Conservation (phyloP, 2,797 vertebrate genomes). For the Muraenolepis orangiensis region DNA sequence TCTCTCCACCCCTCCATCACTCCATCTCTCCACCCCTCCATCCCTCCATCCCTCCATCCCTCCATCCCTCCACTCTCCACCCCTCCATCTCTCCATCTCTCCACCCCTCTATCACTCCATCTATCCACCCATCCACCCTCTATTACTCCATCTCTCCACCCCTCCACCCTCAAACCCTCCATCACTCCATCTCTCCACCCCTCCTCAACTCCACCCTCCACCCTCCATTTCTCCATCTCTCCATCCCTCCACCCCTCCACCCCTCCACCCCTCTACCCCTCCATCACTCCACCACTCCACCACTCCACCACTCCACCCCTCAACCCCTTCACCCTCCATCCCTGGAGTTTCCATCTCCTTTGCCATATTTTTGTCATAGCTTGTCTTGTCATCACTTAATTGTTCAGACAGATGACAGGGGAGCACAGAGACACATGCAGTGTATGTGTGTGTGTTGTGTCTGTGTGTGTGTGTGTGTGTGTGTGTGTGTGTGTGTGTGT, state of each 20-base stretch:
- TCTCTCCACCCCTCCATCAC: too few species aligned
- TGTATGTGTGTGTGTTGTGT: constrained; percentile 7
- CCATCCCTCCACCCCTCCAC: constrained; percentile 31
- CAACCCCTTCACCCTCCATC: constrained; percentile 43
- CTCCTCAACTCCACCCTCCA: neutral
- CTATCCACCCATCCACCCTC: too few species aligned
- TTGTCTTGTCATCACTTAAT: constrained; percentile 60
- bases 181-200: neutral
- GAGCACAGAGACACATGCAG: constrained; percentile 24
- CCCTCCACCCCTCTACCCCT: constrained; percentile 43
- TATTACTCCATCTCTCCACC: too few species aligned
- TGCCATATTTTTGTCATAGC: constrained; percentile 43
- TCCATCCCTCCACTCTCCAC: too few species aligned
- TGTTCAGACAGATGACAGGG: constrained; percentile 49
- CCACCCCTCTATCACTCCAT: too few species aligned
- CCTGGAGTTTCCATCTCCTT: constrained; percentile 44
- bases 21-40: too few species aligned
- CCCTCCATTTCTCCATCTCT: constrained; percentile 6
- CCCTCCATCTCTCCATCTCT: too few species aligned
- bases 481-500: neutral
- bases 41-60: too few species aligned
- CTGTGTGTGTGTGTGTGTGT: constrained; percentile 6
- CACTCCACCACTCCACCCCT: constrained; percentile 45
- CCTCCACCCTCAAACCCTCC: too few species aligned
- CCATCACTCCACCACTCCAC: constrained; percentile 53